These are phyloP conservation scores for Genyomyrus donnyi DNA, from an alignment of 2,113 vertebrate species.

Conservation along the genomic window DNA sequence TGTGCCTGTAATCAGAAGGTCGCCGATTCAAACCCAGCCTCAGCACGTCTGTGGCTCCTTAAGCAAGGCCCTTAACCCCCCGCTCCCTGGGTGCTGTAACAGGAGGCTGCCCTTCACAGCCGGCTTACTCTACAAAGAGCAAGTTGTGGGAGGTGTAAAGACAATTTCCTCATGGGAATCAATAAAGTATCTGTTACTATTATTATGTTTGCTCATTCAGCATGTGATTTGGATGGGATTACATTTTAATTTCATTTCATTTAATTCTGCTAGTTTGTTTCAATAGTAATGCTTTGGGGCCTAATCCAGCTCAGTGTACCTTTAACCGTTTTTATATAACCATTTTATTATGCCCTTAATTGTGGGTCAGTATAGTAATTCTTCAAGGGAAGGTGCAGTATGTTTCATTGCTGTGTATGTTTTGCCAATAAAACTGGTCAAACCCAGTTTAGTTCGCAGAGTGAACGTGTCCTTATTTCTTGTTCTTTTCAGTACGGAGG, in stretches of 20 bases:
- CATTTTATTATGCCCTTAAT: neutral
- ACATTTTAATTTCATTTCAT: neutral
- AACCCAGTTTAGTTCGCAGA: neutral
- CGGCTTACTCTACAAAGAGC: no score
- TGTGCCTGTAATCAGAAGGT: no score
- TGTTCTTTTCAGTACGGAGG: conserved; percentile 76
- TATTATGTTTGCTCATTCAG: neutral
- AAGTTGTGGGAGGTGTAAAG: no score
- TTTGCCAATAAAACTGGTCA: neutral
- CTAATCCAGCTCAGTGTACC: neutral
- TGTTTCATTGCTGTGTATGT: neutral
- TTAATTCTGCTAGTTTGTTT: neutral
- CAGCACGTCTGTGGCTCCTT: no score
- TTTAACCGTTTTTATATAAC: neutral
- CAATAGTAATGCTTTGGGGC: neutral
- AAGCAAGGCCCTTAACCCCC: no score
- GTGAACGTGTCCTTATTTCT: neutral
- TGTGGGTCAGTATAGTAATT: neutral
- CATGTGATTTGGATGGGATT: neutral
- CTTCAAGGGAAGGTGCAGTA: neutral
- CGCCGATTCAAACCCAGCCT: no score
- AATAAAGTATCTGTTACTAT: no score
- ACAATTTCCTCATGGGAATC: no score
- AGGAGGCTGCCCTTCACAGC: no score
- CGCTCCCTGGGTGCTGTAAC: no score